These are phyloP conservation scores for Drosophila algonquin DNA, from an alignment of 2,888 invertebrate genomes.

Conservation along the genomic window DNA sequence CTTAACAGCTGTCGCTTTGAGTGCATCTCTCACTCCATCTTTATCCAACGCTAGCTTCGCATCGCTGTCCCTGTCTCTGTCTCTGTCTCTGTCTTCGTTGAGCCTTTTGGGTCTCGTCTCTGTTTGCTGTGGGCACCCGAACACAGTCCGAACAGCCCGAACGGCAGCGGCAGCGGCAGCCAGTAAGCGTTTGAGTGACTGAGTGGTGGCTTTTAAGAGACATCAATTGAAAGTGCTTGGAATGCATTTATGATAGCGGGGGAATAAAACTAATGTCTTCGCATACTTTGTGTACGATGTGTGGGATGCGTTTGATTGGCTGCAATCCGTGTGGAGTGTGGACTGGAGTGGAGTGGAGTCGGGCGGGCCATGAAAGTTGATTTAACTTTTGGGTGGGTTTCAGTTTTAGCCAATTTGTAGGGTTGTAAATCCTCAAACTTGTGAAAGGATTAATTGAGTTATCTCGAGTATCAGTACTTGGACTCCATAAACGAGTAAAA, in stretches of 20 bases:
- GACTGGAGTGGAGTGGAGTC: background rate
- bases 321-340: slow-evolving; percentile 1
- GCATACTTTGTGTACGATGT: slow-evolving; percentile 31
- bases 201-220: slow-evolving; percentile 47
- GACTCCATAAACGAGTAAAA: background rate
- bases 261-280: slow-evolving; percentile 22
- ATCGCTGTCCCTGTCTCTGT: background rate
- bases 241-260: slow-evolving; percentile 44
- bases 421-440: background rate
- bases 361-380: slow-evolving; percentile 21
- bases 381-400: slow-evolving; percentile 1
- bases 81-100: background rate
- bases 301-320: slow-evolving; percentile 29
- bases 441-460: background rate
- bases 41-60: background rate
- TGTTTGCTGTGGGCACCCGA: background rate
- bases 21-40: slow-evolving; percentile 43
- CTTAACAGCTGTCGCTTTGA: slow-evolving; percentile 66
- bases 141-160: background rate
- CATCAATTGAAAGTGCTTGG: slow-evolving; percentile 44
- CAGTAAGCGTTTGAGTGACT: slow-evolving; percentile 18
- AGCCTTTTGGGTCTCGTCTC: background rate
- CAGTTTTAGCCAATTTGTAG: background rate
- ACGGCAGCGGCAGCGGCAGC: background rate
- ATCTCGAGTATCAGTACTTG: background rate